phyloP scores from a whole-genome alignment of 2,113 vertebrate species.

The Candoia aspera region DNA sequence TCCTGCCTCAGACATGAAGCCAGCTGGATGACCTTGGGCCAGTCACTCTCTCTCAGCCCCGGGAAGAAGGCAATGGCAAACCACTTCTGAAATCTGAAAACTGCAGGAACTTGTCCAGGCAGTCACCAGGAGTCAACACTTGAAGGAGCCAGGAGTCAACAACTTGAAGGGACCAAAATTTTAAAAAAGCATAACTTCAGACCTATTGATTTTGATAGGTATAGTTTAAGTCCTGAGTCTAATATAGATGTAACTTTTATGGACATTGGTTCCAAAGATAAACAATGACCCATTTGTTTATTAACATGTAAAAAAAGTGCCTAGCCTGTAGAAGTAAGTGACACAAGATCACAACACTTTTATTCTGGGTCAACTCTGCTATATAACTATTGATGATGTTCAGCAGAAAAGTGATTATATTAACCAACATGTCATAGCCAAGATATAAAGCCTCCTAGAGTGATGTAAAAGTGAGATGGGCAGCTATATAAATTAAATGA shows the following conservation, averaged over 20 bases:
- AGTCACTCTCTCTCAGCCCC: too few relatives aligned
- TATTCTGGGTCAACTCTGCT: slow-evolving; percentile 26
- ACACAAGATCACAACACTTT: slow-evolving; percentile 14
- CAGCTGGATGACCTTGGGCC: too few relatives aligned
- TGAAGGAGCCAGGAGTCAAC: neutral
- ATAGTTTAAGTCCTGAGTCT: neutral
- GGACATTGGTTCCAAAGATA: slow-evolving; percentile 18
- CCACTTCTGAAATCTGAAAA: neutral
- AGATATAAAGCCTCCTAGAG: neutral
- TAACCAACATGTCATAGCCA: slow-evolving; percentile 31
- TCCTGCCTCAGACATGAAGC: too few relatives aligned
- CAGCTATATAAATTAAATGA: neutral
- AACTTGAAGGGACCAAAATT: neutral
- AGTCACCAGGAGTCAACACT: neutral
- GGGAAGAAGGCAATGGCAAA: neutral
- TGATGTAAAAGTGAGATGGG: neutral
- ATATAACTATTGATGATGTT: slow-evolving; percentile 39
- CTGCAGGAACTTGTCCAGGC: neutral
- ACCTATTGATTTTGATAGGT: neutral
- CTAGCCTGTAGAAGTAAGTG: neutral
- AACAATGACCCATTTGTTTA: slow-evolving; percentile 18
- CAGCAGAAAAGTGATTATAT: slow-evolving; percentile 36
- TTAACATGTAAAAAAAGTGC: slow-evolving; percentile 27
- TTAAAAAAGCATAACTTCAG: neutral
- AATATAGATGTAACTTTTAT: slow-evolving; percentile 7